Evolutionary conservation across 23 tunicate species (phyloP).

Genomic region (Corella eumyota): DNA sequence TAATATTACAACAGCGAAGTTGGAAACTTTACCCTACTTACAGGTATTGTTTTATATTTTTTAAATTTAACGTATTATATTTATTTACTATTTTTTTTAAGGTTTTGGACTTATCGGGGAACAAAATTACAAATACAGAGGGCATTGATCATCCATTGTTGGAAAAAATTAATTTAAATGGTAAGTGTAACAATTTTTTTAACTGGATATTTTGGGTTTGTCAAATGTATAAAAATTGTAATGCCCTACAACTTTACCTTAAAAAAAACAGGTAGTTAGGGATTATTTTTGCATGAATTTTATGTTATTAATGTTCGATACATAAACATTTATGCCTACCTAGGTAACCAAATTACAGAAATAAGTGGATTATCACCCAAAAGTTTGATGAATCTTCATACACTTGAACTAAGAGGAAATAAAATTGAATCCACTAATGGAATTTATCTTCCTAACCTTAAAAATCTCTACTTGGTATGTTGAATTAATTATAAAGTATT

Average conservation of each 20-base stretch:
- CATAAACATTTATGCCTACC: no score
- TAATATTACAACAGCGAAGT: constrained; percentile 39
- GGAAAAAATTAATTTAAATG: constrained; percentile 50
- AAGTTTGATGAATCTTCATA: constrained; percentile 37
- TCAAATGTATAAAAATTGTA: no score
- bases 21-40: constrained; percentile 59
- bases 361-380: constrained; percentile 47
- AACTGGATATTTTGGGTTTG: background rate
- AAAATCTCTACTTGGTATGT: constrained; percentile 66
- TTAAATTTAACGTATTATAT: background rate
- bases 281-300: no score
- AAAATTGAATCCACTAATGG: constrained; percentile 56
- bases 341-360: constrained; percentile 44
- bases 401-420: constrained; percentile 80
- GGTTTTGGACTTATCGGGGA: constrained; percentile 56
- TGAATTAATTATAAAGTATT: no score
- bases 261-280: no score
- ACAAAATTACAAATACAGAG: constrained; percentile 47
- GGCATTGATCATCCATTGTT: constrained; percentile 89
- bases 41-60: constrained; percentile 24
- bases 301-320: no score
- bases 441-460: constrained; percentile 51
- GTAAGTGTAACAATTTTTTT: constrained; percentile 26
- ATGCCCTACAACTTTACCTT: no score
- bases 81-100: background rate